Evolutionary conservation across 2,888 invertebrate species (phyloP), one percentile per base, ranked within the genome.

Genomic region (Yponomeuta sedellus): DNA sequence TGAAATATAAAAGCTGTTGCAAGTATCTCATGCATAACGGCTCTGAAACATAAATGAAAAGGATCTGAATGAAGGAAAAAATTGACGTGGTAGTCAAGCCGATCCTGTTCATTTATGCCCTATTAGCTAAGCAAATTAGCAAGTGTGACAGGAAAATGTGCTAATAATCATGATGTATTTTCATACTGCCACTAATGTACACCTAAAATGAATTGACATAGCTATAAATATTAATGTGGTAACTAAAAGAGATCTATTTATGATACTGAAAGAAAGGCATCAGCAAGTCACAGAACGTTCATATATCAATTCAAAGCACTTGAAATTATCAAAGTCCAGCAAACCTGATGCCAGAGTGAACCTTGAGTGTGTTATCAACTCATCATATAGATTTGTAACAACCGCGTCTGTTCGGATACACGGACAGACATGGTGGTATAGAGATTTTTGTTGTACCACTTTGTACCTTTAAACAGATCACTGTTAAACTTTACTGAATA

Each of bases 301-400:
- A 52, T 16, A 52, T 16, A 16, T 52, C 16, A 52, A 12, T 52
- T 3, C 3, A 52, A 52, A 52, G 16, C 5, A 5, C 16, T 52
- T 16, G 44, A 52, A 58, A 34, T 61, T 61, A 28, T 34, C 20
- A 61, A 8, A 61, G 34, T 61, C 34, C 34, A 61, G 61, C 25
- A 25, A 28, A 28, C 34, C 61, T n/a, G 61, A n/a, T 61, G 28
- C 28, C n/a, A 34, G 25, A 11, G 61, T 25, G 61, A 4, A 16
- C 34, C 16, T 4, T 34, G 16, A 25, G 28, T 61, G 25, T 34
- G 34, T 34, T 16, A 25, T 12, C 5, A n/a, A n/a, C n/a, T n/a
- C n/a, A n/a, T n/a, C 1, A 25, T 4, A 16, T 12, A n/a, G 34
- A 61, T 34, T 28, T n/a, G 16, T 12, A 28, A 28, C 34, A 16